phyloP scores from a whole-genome alignment of 1,140 invertebrate species.

The Bacillus rossius region DNA sequence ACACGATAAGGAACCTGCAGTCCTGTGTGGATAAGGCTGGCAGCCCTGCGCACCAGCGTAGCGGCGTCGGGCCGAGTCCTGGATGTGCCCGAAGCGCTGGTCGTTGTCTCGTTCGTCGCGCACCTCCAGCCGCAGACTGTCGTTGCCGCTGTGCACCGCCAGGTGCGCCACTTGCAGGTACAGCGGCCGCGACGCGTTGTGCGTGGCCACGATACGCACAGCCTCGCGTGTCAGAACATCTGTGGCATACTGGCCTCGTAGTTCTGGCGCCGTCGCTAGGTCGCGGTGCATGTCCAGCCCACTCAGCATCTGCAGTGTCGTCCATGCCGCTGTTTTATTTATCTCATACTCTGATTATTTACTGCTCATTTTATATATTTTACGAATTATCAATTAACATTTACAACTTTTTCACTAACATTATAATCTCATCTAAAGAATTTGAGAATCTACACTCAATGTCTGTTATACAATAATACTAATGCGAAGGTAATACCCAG shows the following conservation, averaged over 20 bases:
- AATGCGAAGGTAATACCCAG: too few relatives aligned
- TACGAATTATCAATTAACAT: too few relatives aligned
- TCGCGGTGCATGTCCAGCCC: slow-evolving; percentile 62
- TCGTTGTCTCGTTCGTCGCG: slow-evolving; percentile 46
- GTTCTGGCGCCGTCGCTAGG: slow-evolving; percentile 59
- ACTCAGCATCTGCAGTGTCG: slow-evolving; percentile 14
- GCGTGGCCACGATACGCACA: slow-evolving; percentile 50
- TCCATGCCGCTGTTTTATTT: too few relatives aligned
- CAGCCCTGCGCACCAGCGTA: slow-evolving; percentile 46
- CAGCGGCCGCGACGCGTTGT: slow-evolving; percentile 45
- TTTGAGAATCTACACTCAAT: too few relatives aligned
- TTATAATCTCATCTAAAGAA: too few relatives aligned
- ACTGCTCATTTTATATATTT: too few relatives aligned
- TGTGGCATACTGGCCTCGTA: slow-evolving; percentile 78
- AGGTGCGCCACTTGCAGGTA: slow-evolving; percentile 57
- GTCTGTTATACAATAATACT: too few relatives aligned
- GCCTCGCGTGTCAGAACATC: slow-evolving; percentile 76
- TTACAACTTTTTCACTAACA: too few relatives aligned
- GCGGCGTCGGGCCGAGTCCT: slow-evolving; percentile 46
- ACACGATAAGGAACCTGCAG: too few relatives aligned
- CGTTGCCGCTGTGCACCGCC: slow-evolving; percentile 47
- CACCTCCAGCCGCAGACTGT: slow-evolving; percentile 46
- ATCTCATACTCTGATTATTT: too few relatives aligned
- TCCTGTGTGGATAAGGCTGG: not conserved
- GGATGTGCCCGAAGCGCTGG: slow-evolving; percentile 49